Evolutionary conservation across 2,888 invertebrate species (phyloP).

Genomic region (Seira ritae): DNA sequence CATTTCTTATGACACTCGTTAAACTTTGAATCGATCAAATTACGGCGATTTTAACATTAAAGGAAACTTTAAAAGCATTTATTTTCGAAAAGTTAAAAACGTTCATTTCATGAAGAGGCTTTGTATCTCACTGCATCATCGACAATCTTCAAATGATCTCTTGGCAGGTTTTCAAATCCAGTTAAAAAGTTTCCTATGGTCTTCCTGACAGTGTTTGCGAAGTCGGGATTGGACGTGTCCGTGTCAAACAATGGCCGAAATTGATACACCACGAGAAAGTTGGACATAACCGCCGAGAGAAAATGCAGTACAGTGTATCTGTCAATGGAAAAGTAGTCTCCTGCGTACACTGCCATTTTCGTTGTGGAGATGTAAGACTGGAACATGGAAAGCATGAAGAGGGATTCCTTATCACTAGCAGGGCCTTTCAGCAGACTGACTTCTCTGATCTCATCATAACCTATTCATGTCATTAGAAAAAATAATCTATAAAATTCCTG

Average conservation of each 20-base stretch:
- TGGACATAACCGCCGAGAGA: slow-evolving; percentile 32
- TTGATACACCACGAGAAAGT: slow-evolving; percentile 44
- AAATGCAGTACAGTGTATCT: slow-evolving; percentile 37
- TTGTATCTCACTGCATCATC: background rate
- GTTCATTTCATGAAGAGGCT: background rate
- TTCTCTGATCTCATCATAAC: slow-evolving; percentile 34
- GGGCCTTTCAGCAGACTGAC: slow-evolving; percentile 6
- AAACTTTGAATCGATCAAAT: too few species aligned
- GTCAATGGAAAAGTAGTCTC: slow-evolving; percentile 19
- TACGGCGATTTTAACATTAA: too few species aligned
- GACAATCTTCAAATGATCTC: background rate
- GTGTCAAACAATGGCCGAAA: slow-evolving; percentile 36
- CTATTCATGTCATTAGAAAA: too few species aligned
- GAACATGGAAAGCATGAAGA: slow-evolving; percentile 43
- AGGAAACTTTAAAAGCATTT: too few species aligned
- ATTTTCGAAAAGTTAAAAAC: background rate
- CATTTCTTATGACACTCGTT: too few species aligned
- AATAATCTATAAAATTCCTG: too few species aligned
- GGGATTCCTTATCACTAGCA: background rate
- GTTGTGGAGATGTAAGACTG: slow-evolving; percentile 34
- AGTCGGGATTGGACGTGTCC: slow-evolving; percentile 5
- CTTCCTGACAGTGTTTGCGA: background rate
- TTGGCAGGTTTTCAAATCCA: slow-evolving; percentile 20
- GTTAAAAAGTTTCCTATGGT: background rate
- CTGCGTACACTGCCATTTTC: slow-evolving; percentile 31